Percentiles rank a stretch among this genome's conserved stretches.
These are phyloP conservation scores for Cyprinella venusta DNA, from an alignment of 2,797 vertebrate species.

Conservation along the genomic window DNA sequence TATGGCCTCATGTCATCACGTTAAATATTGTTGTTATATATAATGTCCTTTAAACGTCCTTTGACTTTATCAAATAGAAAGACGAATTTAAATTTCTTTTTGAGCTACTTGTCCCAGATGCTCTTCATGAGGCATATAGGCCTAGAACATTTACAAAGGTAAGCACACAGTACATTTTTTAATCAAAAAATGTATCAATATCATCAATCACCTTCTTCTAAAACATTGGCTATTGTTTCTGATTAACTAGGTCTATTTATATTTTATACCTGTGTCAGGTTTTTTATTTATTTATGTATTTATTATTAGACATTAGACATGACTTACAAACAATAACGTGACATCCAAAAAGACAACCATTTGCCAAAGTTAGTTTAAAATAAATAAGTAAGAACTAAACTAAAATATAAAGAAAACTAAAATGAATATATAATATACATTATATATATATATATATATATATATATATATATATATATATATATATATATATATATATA, in stretches of 20 bases:
- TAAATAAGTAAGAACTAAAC: too few species aligned
- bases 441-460: too few species aligned
- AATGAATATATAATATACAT: too few species aligned
- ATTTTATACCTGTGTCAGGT: not conserved
- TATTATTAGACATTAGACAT: too few species aligned
- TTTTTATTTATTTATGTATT: too few species aligned
- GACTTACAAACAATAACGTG: too few species aligned
- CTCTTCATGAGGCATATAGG: not conserved
- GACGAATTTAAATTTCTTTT: not conserved
- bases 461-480: too few species aligned
- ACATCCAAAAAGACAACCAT: too few species aligned
- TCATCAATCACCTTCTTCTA: not conserved
- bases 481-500: too few species aligned
- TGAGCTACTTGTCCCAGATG: not conserved
- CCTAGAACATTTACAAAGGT: too few species aligned
- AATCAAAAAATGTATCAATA: not conserved
- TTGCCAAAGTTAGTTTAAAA: too few species aligned
- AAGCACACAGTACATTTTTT: not conserved
- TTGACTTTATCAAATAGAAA: not conserved
- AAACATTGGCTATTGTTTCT: not conserved
- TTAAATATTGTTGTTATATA: not conserved
- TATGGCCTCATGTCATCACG: not conserved
- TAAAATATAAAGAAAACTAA: too few species aligned
- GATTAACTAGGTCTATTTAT: not conserved
- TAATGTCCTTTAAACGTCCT: not conserved